A percentile compares a stretch with the other conserved stretches of the same genome.
Evolutionary conservation across 53 echinoderm and acorn worm species (phyloP).

Genomic region (Mesocentrotus franciscanus): DNA sequence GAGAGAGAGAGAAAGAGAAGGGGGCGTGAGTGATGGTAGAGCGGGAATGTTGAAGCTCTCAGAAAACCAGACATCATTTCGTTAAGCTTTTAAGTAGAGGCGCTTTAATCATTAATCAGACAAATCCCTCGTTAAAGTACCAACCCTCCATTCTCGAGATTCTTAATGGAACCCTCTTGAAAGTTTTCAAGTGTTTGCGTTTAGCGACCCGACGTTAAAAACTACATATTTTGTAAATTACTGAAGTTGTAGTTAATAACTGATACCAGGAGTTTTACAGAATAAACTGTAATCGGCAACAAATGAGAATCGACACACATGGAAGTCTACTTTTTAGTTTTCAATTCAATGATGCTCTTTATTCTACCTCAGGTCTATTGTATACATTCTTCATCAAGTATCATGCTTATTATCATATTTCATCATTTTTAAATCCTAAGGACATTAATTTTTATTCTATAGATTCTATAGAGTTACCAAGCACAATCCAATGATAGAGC

Average conservation of each 20-base stretch:
- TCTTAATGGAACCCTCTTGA: neutral
- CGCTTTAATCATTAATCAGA: neutral
- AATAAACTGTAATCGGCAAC: too few species aligned
- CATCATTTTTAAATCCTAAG: too few species aligned
- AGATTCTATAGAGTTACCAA: too few species aligned
- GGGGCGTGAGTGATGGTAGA: neutral
- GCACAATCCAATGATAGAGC: too few species aligned
- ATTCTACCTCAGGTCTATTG: too few species aligned
- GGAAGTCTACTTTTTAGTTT: too few species aligned
- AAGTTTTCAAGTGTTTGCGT: neutral
- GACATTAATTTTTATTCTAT: too few species aligned
- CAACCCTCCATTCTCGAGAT: neutral
- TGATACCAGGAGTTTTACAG: neutral
- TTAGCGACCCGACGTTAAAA: neutral
- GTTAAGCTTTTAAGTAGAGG: neutral
- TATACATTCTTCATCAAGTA: too few species aligned
- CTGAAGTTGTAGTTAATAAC: neutral
- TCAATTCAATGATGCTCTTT: too few species aligned
- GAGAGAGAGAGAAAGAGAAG: neutral
- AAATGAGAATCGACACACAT: too few species aligned
- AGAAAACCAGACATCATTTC: neutral
- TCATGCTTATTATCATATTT: too few species aligned
- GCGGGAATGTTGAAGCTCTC: neutral
- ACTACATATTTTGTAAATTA: neutral
- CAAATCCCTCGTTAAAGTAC: neutral